Percentiles rank a stretch among this genome's conserved stretches.
Conservation (phyloP, 30 jellyfish, hydroid and myxozoan genomes). For the Aurelia aurita region DNA sequence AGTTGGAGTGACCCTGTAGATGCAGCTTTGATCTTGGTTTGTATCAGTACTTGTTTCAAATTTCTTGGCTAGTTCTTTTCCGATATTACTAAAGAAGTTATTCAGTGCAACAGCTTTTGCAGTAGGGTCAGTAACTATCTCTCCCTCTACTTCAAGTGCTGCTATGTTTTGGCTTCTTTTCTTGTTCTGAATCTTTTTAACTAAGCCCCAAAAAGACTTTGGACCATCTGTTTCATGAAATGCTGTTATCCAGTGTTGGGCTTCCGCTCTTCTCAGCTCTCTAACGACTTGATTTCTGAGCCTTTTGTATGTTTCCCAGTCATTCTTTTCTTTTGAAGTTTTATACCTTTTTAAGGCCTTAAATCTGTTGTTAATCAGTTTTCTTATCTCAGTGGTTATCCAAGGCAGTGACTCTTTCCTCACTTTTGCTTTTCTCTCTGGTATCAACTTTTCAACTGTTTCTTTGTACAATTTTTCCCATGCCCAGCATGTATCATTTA, state of each 20-base stretch:
- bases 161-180: too few relatives aligned
- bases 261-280: not conserved
- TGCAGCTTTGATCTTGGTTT: too few relatives aligned
- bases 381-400: conserved; percentile 22
- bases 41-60: too few relatives aligned
- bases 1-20: conserved; percentile 17
- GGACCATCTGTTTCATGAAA: conserved; percentile 25
- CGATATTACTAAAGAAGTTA: too few relatives aligned
- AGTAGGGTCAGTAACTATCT: too few relatives aligned
- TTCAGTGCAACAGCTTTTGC: too few relatives aligned
- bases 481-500: not conserved
- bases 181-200: too few relatives aligned
- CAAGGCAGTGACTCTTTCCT: conserved; percentile 33
- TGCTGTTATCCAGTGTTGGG: conserved; percentile 13
- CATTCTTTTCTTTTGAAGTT: conserved; percentile 5
- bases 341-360: conserved; percentile 18
- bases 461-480: conserved; percentile 11
- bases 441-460: conserved; percentile 18
- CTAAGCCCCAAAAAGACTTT: conserved; percentile 19
- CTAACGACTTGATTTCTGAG: conserved; percentile 33
- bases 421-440: conserved; percentile 27
- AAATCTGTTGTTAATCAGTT: conserved; percentile 1
- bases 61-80: too few relatives aligned
- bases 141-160: too few relatives aligned
- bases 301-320: conserved; percentile 25